Percentiles rank a stretch among this genome's conserved stretches.
phyloP scores from a whole-genome alignment of 2,113 vertebrate species.

The Ailuropoda melanoleuca region DNA sequence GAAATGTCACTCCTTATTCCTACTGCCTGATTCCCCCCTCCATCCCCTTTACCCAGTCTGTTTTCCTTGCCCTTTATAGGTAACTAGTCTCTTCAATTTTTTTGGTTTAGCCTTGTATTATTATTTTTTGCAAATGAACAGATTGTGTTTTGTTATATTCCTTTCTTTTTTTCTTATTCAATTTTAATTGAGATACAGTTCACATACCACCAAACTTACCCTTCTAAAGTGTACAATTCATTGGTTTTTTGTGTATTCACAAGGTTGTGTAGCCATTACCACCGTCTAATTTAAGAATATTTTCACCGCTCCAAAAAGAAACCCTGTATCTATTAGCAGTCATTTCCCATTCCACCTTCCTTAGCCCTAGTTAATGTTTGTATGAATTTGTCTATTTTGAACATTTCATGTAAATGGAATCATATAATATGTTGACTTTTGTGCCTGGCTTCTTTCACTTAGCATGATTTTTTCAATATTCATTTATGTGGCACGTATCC shows the following conservation, averaged over 20 bases:
- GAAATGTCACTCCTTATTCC: neutral
- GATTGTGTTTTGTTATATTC: neutral
- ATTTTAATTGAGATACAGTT: neutral
- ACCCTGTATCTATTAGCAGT: conserved; percentile 26
- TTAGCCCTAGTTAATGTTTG: neutral
- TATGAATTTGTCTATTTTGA: conserved; percentile 31
- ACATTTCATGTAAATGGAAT: conserved; percentile 25
- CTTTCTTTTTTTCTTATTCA: neutral
- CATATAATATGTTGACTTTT: neutral
- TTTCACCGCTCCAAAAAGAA: neutral
- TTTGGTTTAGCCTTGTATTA: neutral
- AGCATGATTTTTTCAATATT: neutral
- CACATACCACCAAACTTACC: neutral
- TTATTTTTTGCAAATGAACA: conserved; percentile 16
- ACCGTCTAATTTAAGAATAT: conserved; percentile 19
- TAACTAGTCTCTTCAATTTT: neutral
- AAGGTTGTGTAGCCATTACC: neutral
- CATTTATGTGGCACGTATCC: neutral
- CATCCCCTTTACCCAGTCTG: neutral
- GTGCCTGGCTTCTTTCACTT: conserved; percentile 30
- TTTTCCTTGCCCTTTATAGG: neutral
- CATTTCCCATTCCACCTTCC: neutral
- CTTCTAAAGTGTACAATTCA: neutral
- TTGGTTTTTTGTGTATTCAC: conserved; percentile 35
- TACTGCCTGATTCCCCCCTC: neutral